These are phyloP conservation scores for Thymallus thymallus DNA, from an alignment of 2,113 vertebrate genomes.

Conservation along the genomic window DNA sequence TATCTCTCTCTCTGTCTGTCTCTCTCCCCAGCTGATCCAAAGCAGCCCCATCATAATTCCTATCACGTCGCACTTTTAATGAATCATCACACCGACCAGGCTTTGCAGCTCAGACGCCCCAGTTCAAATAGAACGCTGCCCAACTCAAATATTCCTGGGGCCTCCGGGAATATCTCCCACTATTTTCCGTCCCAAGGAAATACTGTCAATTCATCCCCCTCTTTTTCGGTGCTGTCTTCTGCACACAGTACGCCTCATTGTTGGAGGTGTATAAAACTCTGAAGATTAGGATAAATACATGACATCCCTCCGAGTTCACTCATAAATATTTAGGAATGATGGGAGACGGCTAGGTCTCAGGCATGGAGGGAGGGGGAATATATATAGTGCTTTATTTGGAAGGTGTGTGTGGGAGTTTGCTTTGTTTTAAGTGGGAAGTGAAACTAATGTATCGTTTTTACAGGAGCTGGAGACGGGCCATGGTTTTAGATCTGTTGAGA, in stretches of 20 bases:
- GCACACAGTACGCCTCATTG: constrained; percentile 46
- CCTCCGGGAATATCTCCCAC: constrained; percentile 50
- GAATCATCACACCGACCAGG: constrained; percentile 55
- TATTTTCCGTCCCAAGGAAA: constrained; percentile 49
- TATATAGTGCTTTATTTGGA: constrained; percentile 11
- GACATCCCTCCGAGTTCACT: constrained; percentile 34
- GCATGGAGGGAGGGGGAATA: neutral
- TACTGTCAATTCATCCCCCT: constrained; percentile 48
- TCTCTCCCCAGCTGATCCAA: constrained; percentile 35
- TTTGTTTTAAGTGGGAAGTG: constrained; percentile 28
- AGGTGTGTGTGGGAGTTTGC: neutral
- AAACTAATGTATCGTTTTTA: constrained; percentile 26
- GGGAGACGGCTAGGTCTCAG: constrained; percentile 21
- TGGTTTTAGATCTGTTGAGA: neutral
- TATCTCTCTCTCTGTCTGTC: constrained; percentile 10
- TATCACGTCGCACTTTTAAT: constrained; percentile 64
- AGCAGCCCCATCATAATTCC: constrained; percentile 46
- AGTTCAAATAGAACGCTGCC: constrained; percentile 60
- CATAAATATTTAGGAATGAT: constrained; percentile 62
- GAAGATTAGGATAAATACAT: constrained; percentile 58
- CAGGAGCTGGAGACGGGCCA: neutral
- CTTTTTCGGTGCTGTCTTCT: constrained; percentile 34
- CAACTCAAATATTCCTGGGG: constrained; percentile 50
- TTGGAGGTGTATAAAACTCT: constrained; percentile 49
- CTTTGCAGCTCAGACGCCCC: constrained; percentile 44